Evolutionary conservation across 2,113 vertebrate species (phyloP).

Genomic region (Pristiophorus japonicus): DNA sequence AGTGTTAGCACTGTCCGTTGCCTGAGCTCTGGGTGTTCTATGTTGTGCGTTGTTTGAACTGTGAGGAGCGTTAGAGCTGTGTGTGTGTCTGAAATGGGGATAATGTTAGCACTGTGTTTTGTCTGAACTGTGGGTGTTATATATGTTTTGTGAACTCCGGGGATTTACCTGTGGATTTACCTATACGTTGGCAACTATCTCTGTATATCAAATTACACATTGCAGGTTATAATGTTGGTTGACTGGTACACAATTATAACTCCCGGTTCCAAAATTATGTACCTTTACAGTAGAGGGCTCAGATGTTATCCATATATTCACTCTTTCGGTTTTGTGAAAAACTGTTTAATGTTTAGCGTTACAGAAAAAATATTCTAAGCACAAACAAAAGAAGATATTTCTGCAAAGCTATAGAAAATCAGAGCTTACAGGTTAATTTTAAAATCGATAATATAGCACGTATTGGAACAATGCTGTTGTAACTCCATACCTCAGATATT

Average conservation of each 20-base stretch:
- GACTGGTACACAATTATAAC: background rate
- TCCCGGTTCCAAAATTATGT: background rate
- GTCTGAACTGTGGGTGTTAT: background rate
- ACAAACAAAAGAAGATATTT: background rate
- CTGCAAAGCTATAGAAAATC: background rate
- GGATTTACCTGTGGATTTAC: background rate
- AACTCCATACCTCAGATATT: background rate
- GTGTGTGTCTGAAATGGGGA: background rate
- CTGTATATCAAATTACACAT: background rate
- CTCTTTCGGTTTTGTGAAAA: background rate
- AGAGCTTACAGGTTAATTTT: background rate
- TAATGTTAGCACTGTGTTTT: background rate
- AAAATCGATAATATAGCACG: background rate
- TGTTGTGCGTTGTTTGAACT: background rate
- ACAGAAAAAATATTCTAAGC: background rate
- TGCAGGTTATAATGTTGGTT: background rate
- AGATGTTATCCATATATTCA: background rate
- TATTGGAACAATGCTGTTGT: background rate
- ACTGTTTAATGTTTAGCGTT: background rate
- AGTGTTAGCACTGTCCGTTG: background rate
- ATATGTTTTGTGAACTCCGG: background rate
- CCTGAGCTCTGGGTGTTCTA: background rate
- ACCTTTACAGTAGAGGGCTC: background rate
- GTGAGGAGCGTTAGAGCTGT: background rate
- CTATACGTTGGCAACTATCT: background rate